Percentiles rank a stretch among this genome's conserved stretches.
Conservation (phyloP, 2,113 vertebrate species). For the Hipposideros armiger region DNA sequence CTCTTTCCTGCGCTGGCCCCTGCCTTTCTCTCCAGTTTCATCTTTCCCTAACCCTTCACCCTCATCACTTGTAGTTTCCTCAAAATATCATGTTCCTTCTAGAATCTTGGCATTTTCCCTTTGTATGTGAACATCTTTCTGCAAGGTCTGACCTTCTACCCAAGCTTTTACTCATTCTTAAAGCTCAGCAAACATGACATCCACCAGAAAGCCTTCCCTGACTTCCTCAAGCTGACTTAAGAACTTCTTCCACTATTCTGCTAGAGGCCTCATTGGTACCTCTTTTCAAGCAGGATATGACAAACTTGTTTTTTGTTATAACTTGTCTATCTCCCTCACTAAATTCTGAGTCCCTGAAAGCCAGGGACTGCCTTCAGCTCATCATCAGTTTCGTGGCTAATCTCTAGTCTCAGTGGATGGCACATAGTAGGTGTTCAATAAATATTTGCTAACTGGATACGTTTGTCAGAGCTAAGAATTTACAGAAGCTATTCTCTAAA, state of each 20-base stretch:
- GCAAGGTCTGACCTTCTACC: background rate
- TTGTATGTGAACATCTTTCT: conserved; percentile 7
- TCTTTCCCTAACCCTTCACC: background rate
- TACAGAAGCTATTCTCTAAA: background rate
- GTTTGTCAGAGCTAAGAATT: conserved; percentile 4
- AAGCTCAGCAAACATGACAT: background rate
- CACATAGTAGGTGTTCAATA: background rate
- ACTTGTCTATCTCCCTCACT: background rate
- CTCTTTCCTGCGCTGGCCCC: background rate
- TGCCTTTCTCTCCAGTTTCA: background rate
- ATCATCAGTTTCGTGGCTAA: background rate
- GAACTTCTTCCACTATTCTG: background rate
- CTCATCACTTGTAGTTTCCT: background rate
- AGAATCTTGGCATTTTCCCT: background rate
- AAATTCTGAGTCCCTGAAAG: background rate
- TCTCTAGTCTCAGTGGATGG: background rate
- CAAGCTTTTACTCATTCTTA: background rate
- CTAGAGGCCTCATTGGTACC: background rate
- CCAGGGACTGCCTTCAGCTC: background rate
- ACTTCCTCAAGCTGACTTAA: background rate
- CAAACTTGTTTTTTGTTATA: background rate
- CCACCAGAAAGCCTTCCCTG: background rate
- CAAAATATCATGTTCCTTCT: background rate
- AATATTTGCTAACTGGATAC: background rate
- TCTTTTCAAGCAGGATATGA: background rate